A percentile compares a stretch with the other conserved stretches of the same genome.
phyloP scores from a whole-genome alignment of 2,797 vertebrate genomes.

The Poeciliopsis gracilis region DNA sequence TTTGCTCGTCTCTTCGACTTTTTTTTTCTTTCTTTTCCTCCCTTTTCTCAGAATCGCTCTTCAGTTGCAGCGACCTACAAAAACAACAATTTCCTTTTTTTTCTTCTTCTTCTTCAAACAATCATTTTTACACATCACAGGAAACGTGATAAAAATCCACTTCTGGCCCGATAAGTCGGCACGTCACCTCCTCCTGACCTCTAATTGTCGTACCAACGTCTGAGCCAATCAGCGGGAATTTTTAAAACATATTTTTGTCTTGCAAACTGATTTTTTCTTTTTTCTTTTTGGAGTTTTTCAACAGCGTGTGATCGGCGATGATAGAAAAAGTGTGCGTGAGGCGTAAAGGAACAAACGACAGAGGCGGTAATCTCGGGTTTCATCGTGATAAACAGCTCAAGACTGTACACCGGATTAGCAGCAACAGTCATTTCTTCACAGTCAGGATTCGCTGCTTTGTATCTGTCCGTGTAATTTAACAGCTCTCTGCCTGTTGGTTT shows the following conservation, averaged over 20 bases:
- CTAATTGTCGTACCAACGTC: conserved; percentile 29
- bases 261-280: not conserved
- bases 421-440: conserved; percentile 8
- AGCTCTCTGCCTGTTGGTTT: not conserved
- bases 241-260: conserved; percentile 3
- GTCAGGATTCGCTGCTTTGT: not conserved
- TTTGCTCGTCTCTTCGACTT: conserved; percentile 6
- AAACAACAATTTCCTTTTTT: conserved; percentile 48
- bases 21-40: conserved; percentile 10
- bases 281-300: conserved; percentile 6
- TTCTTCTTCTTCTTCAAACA: conserved; percentile 30
- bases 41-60: conserved; percentile 52
- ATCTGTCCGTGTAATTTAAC: not conserved
- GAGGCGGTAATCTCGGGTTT: conserved; percentile 13
- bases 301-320: conserved; percentile 19
- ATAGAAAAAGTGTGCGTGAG: conserved; percentile 22
- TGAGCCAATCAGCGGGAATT: conserved; percentile 38
- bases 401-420: conserved; percentile 4
- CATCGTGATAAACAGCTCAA: not conserved
- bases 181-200: conserved; percentile 52
- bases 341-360: conserved; percentile 13
- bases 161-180: conserved; percentile 46
- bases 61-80: conserved; percentile 21
- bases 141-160: conserved; percentile 58
- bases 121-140: conserved; percentile 52